These are phyloP conservation scores for Rutpela maculata DNA, from an alignment of 2,888 invertebrate genomes.

Conservation along the genomic window DNA sequence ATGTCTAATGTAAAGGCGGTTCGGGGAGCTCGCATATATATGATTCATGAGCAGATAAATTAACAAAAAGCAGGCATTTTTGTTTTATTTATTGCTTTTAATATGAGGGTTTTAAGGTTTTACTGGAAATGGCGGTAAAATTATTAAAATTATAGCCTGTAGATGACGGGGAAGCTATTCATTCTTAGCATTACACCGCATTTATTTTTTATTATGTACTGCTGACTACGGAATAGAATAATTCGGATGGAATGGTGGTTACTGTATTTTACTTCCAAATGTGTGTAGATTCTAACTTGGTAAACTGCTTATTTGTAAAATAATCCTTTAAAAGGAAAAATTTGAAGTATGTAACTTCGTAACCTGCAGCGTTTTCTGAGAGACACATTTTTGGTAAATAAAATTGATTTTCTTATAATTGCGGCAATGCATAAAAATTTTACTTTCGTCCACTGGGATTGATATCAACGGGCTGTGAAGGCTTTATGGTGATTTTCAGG, in stretches of 20 bases:
- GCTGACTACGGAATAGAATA: background rate
- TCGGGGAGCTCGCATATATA: constrained; percentile 37
- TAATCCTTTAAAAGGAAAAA: background rate
- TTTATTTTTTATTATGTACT: constrained; percentile 17
- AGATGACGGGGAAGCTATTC: constrained; percentile 26
- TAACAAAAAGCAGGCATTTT: constrained; percentile 52
- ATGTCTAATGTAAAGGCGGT: constrained; percentile 59
- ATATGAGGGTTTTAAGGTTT: constrained; percentile 49
- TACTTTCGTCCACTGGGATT: too few species aligned
- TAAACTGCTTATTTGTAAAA: background rate
- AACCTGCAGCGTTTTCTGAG: too few species aligned
- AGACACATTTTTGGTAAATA: too few species aligned
- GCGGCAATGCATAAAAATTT: too few species aligned
- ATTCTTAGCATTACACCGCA: constrained; percentile 20
- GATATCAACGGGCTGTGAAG: too few species aligned
- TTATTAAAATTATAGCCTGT: constrained; percentile 36
- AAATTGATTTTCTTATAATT: too few species aligned
- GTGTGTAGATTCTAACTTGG: background rate
- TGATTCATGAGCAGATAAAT: constrained; percentile 54
- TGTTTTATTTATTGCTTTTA: constrained; percentile 50
- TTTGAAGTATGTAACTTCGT: too few species aligned
- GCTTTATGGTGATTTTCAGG: too few species aligned
- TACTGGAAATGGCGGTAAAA: constrained; percentile 46
- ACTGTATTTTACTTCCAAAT: background rate
- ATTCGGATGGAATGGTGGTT: background rate